phyloP scores from a whole-genome alignment of 1,140 invertebrate genomes.

The Colletes latitarsis region DNA sequence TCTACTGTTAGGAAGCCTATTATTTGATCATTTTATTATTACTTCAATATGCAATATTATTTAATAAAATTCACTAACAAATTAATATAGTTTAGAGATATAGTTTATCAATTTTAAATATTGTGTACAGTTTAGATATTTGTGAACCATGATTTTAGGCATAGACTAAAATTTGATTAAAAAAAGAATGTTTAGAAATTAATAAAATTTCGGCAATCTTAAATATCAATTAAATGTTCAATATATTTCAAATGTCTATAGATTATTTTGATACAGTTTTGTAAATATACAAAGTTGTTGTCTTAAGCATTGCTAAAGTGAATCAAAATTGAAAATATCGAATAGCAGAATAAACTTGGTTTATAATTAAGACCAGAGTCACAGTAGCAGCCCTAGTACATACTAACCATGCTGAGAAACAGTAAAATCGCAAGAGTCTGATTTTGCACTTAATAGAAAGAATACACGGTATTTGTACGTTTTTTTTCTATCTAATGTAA shows the following conservation, averaged over 20 bases:
- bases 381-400: no score
- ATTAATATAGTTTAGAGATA: no score
- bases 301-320: background rate
- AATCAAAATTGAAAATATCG: constrained; percentile 24
- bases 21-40: constrained; percentile 51
- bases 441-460: no score
- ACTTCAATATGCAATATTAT: background rate
- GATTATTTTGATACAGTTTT: constrained; percentile 8
- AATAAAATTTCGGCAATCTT: background rate
- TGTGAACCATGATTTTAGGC: background rate
- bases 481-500: no score
- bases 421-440: no score
- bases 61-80: no score
- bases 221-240: constrained; percentile 7
- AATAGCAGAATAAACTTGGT: constrained; percentile 13
- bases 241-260: constrained; percentile 8
- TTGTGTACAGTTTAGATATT: background rate
- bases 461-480: no score
- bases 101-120: no score
- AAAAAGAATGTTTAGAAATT: background rate
- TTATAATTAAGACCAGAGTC: background rate
- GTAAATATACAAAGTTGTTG: background rate
- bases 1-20: constrained; percentile 68
- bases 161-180: constrained; percentile 34
- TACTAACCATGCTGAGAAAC: no score